Percentiles rank a stretch among this genome's conserved stretches.
These are phyloP conservation scores for Hipposideros larvatus DNA, from an alignment of 2,797 vertebrate species.

Conservation along the genomic window DNA sequence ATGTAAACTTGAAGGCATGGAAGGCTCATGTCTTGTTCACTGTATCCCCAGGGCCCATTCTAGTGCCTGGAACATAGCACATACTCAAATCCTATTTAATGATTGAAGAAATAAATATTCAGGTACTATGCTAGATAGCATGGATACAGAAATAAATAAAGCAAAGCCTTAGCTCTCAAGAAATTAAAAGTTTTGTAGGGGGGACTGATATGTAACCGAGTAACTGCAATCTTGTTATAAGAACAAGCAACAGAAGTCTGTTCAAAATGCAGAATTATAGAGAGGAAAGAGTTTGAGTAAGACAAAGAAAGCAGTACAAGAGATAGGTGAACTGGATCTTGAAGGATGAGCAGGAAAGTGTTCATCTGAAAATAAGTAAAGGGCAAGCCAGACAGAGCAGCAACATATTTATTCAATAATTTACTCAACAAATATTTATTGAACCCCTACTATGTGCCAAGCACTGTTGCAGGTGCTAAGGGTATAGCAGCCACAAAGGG, in stretches of 20 bases:
- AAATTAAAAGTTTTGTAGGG: not conserved
- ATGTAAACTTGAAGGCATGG: not conserved
- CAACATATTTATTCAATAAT: not conserved
- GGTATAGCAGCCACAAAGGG: not conserved
- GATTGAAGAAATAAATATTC: not conserved
- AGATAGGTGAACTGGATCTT: not conserved
- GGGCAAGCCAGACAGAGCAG: not conserved
- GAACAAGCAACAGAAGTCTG: not conserved
- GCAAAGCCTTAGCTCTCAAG: not conserved
- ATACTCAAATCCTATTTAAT: not conserved
- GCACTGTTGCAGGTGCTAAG: not conserved
- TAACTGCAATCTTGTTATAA: not conserved
- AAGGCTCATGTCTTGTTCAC: not conserved
- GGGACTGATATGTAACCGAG: not conserved
- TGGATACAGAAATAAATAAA: not conserved
- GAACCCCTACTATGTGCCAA: not conserved
- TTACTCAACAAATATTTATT: not conserved
- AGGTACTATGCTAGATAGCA: not conserved
- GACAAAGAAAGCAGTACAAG: not conserved
- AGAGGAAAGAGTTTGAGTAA: not conserved
- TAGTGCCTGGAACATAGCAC: not conserved
- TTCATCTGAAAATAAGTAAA: conserved; percentile 48
- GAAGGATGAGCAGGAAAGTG: not conserved
- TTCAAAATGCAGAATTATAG: not conserved
- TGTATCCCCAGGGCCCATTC: not conserved